Evolutionary conservation across 2,888 invertebrate species (phyloP), one percentile per base, ranked within the genome.

Genomic region (Bellardia bayeri): DNA sequence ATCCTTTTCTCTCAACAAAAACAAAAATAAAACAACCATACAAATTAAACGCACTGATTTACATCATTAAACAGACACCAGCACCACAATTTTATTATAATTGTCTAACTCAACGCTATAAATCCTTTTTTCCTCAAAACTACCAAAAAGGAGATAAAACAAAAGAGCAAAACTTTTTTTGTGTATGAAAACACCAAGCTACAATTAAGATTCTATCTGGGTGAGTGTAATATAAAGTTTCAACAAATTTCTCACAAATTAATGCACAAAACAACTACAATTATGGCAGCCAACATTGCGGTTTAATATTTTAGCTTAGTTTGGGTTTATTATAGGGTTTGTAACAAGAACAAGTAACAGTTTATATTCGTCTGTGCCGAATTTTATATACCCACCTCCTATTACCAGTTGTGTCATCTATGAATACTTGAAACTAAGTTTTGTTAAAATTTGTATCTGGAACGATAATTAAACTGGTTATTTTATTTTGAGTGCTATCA

Each of bases 121-220:
- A 82, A 82, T 76, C 75, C 69, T 40, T 68, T 66, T 13, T 14
- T 56, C 13, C 3, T 16, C 45, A 61, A 64, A 74, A 64, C 14
- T 72, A 33, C 58, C 49, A 16, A 45, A 42, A 5, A 14, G 16
- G 23, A 49, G 16, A 63, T 51, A 23, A 54, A 71, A 63, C 11
- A 23, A 40, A 63, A 71, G n/a, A 33, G 6, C 40, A 72, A 61
- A 80, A 74, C 40, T 79, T 85, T 49, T 37, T 58, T 1, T 40
- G 7, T n/a, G 16, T 63, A 33, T 51, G 23, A 74, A 85, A 80
- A 75, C 80, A 75, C 37, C 45, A 71, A 63, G 54, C 14, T 54
- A 68, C 85, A 69, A 81, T 85, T 76, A 81, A 71, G 80, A 81
- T 81, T 54, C 56, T 84, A 80, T 85, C 80, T 68, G 56, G 9